These are phyloP conservation scores for Yponomeuta malinellus DNA, from an alignment of 2,888 invertebrate species.

Conservation along the genomic window DNA sequence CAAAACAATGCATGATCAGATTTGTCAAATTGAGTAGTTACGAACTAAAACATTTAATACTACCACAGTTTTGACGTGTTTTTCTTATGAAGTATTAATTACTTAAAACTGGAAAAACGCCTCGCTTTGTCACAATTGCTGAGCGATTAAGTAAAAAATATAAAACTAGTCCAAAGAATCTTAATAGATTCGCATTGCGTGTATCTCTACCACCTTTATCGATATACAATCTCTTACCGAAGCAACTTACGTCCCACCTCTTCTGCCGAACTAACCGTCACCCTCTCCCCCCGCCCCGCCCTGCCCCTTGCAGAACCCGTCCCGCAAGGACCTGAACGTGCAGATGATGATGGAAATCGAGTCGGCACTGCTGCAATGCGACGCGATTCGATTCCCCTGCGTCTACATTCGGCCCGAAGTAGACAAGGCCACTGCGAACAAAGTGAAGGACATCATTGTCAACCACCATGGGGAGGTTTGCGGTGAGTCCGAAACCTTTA, in stretches of 20 bases:
- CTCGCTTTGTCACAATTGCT: too few species aligned
- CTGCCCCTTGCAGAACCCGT: conserved; percentile 83
- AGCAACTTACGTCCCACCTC: conserved; percentile 15
- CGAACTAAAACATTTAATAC: neutral
- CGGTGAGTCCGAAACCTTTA: conserved; percentile 44
- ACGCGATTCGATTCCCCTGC: conserved; percentile 85
- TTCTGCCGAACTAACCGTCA: conserved; percentile 27
- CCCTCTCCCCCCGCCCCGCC: conserved; percentile 30
- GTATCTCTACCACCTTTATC: neutral
- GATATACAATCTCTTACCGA: neutral
- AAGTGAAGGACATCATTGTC: conserved; percentile 91
- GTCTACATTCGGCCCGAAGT: conserved; percentile 90
- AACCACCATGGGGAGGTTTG: conserved; percentile 88
- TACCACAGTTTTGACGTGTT: neutral
- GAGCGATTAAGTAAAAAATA: too few species aligned
- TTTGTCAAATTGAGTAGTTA: neutral
- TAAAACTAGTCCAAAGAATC: too few species aligned
- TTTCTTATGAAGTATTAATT: too few species aligned
- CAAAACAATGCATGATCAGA: neutral
- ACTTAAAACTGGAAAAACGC: too few species aligned
- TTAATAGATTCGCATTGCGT: too few species aligned
- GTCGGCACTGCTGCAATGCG: conserved; percentile 87
- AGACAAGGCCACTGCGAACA: conserved; percentile 85
- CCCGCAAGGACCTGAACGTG: conserved; percentile 92
- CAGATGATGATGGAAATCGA: conserved; percentile 96